Percentiles rank a stretch among this genome's conserved stretches.
Conservation (phyloP, 2,797 vertebrate species). For the Threskiornis aethiopicus region DNA sequence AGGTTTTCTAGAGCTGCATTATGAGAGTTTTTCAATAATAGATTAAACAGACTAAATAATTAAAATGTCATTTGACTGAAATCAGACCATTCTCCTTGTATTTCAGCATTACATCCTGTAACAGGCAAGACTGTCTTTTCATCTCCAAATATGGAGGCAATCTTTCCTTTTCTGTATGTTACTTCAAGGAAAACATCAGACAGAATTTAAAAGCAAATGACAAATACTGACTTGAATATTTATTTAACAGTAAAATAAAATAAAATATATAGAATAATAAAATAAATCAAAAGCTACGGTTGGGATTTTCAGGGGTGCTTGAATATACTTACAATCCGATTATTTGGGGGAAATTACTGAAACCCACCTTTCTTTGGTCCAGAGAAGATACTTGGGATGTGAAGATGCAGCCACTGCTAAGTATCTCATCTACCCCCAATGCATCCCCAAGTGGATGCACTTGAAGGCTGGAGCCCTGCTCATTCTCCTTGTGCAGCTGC, state of each 20-base stretch:
- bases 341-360: not conserved
- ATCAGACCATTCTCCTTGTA: not conserved
- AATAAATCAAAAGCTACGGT: not conserved
- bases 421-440: not conserved
- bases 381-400: not conserved
- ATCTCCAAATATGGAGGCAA: not conserved
- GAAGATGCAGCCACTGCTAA: not conserved
- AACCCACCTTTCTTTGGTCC: not conserved
- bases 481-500: not conserved
- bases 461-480: not conserved
- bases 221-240: not conserved
- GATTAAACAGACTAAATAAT: constrained; percentile 39
- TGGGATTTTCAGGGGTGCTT: not conserved
- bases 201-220: not conserved
- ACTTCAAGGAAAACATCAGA: not conserved
- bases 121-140: not conserved
- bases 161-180: not conserved
- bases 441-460: accelerated
- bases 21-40: constrained; percentile 26
- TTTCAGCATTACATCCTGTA: not conserved
- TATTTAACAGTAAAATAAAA: not conserved
- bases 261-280: no score
- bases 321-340: not conserved
- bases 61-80: constrained; percentile 18
- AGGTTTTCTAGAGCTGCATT: not conserved